These are phyloP conservation scores for Tinamus guttatus DNA, from an alignment of 2,113 vertebrate species.

Conservation along the genomic window DNA sequence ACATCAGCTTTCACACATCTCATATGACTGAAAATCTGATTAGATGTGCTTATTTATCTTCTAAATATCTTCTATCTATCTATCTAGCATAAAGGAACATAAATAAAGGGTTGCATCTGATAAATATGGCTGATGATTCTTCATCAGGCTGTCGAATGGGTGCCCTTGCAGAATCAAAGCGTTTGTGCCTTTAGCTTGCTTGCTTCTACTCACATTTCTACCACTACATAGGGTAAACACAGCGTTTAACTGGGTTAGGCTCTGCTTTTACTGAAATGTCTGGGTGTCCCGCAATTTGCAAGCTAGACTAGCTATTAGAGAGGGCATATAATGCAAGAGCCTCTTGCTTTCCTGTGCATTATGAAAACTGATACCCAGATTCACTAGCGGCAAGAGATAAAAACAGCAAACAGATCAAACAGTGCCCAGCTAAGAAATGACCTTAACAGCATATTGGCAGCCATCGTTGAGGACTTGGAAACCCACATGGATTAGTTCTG, in stretches of 20 bases:
- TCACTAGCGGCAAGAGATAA: conserved; percentile 62
- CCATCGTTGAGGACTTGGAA: conserved; percentile 37
- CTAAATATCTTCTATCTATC: too few relatives aligned
- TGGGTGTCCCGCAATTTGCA: neutral
- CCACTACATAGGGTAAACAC: neutral
- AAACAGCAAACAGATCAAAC: conserved; percentile 71
- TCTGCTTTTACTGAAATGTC: neutral
- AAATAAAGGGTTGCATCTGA: neutral
- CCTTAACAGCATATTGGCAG: conserved; percentile 52
- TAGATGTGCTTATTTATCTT: neutral
- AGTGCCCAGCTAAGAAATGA: conserved; percentile 60
- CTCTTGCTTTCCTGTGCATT: conserved; percentile 51
- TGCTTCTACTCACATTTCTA: neutral
- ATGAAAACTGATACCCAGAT: conserved; percentile 57
- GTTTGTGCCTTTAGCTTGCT: neutral
- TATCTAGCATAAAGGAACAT: neutral
- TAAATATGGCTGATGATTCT: neutral
- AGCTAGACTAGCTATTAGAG: neutral
- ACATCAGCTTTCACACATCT: neutral
- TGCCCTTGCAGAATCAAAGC: neutral
- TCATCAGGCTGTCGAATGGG: neutral
- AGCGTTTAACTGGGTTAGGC: neutral
- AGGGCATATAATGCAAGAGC: neutral
- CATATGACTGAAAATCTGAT: neutral
- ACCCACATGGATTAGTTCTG: conserved; percentile 55